Evolutionary conservation across 2,888 invertebrate genomes (phyloP).

Genomic region (Tolmerus cingulatus): DNA sequence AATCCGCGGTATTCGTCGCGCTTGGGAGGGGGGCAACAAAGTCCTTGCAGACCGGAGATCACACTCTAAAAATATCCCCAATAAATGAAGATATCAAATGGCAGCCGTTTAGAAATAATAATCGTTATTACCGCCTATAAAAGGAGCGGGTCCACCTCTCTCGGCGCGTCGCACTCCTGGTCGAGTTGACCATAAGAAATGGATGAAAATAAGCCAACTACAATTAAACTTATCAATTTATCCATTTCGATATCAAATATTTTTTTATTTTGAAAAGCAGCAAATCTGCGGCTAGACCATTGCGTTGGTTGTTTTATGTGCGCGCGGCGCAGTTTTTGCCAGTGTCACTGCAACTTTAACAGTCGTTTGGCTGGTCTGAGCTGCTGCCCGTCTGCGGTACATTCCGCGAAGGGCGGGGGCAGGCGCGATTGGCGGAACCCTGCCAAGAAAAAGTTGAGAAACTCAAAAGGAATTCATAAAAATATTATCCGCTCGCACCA

Average conservation of each 20-base stretch:
- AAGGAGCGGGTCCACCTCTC: neutral
- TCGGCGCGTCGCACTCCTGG: neutral
- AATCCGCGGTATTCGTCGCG: neutral
- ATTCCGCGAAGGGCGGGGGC: neutral
- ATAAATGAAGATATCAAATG: slow-evolving; percentile 38
- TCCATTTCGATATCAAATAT: slow-evolving; percentile 22
- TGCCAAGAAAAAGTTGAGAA: slow-evolving; percentile 13
- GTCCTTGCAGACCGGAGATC: neutral
- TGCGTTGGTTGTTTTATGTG: neutral
- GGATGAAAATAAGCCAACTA: slow-evolving; percentile 20
- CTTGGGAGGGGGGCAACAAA: neutral
- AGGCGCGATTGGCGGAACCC: neutral
- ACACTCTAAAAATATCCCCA: slow-evolving; percentile 9
- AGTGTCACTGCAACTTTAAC: neutral
- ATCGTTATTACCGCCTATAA: slow-evolving; percentile 24
- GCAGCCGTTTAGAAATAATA: slow-evolving; percentile 24
- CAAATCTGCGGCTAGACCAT: neutral
- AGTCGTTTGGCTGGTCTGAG: neutral
- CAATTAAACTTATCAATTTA: slow-evolving; percentile 43
- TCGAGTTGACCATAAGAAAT: neutral
- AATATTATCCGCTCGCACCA: slow-evolving; percentile 22
- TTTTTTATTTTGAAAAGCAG: neutral
- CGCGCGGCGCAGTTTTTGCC: neutral
- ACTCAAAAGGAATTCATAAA: slow-evolving; percentile 37
- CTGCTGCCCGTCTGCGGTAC: neutral